Percentiles rank a stretch among this genome's conserved stretches.
Evolutionary conservation across 2,888 invertebrate species (phyloP).

Genomic region (Chrysolina haemoptera): DNA sequence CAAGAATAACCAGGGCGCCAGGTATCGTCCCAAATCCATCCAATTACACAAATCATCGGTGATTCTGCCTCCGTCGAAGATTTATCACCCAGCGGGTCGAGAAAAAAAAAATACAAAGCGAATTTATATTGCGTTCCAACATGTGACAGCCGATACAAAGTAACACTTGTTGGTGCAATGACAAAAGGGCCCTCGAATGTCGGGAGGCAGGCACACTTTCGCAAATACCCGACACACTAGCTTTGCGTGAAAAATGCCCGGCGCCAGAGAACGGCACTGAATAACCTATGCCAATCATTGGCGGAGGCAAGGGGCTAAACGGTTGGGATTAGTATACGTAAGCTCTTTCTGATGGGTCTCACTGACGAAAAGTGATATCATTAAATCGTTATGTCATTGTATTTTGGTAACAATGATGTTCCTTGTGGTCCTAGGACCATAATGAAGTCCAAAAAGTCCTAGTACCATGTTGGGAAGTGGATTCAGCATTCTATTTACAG

Average conservation of each 20-base stretch:
- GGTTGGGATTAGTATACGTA: background rate
- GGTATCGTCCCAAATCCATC: background rate
- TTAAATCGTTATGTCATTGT: too few species aligned
- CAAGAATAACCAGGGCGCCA: background rate
- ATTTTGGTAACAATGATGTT: too few species aligned
- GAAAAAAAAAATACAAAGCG: slow-evolving; percentile 35
- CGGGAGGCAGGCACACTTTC: slow-evolving; percentile 26
- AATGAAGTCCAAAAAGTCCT: too few species aligned
- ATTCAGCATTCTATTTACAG: too few species aligned
- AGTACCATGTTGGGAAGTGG: too few species aligned
- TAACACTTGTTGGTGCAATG: slow-evolving; percentile 40
- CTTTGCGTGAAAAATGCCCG: slow-evolving; percentile 39
- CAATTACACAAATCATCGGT: slow-evolving; percentile 18
- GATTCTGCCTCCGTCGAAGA: slow-evolving; percentile 4
- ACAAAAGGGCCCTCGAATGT: slow-evolving; percentile 36
- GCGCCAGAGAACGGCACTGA: slow-evolving; percentile 47
- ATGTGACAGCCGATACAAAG: slow-evolving; percentile 38
- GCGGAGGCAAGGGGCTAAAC: background rate
- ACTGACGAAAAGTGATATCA: too few species aligned
- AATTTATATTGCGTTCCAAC: slow-evolving; percentile 39
- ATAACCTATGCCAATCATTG: slow-evolving; percentile 43
- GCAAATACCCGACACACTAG: slow-evolving; percentile 26
- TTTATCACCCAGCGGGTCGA: slow-evolving; percentile 23
- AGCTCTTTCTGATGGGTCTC: too few species aligned
- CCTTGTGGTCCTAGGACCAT: too few species aligned